Base-by-base conservation (phyloP, 1,140 invertebrate genomes). In the Danaus plexippus region DNA sequence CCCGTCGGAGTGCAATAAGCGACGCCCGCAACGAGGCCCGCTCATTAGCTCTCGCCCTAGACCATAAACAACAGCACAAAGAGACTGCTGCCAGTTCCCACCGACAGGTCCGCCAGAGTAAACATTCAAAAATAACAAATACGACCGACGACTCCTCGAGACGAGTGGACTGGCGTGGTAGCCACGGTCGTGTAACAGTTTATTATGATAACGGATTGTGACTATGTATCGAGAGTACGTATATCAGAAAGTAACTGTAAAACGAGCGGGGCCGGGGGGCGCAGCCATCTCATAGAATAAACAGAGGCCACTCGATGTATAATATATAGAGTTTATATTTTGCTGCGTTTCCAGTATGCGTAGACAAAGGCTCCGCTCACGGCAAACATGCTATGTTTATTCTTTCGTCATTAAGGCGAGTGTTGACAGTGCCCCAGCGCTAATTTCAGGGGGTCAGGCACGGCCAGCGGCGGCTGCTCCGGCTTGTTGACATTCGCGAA, bases 261-360 rank as follows among this genome's bases (percentile, higher is more conserved):
- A 56, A 48, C 64, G 45, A 53, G 51, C 46, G 60, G 51, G 64
- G 61, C 70, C 63, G 66, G 67, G 69, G 72, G 68, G 70, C 73
- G 75, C 77, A 78, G 80, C 80, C 75, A 80, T 80, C 78, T 71
- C 77, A 73, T 73, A 78, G 75, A 75, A 72, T 73, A 81, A 83
- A 82, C 77, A 82, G 65, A 72, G 75, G 75, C 67, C 75, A 76
- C 71, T 71, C 72, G 73, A 79, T 83, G 80, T 77, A 84, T 84
- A 80, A 81, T 84, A 77, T 77, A 82, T 77, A 73, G 69, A 71
- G 75, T 67, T 70, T 77, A 80, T 77, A 80, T 83, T 79, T 78
- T 71, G 71, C 71, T 71, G 75, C 68, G 72, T 73, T 66, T 63
- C 63, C 64, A 73, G 68, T 61, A 68, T 64, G 73, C 71, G 66